These are phyloP conservation scores for Scelioninae gen. 1 DNA, from an alignment of 2,888 invertebrate species.

Conservation along the genomic window DNA sequence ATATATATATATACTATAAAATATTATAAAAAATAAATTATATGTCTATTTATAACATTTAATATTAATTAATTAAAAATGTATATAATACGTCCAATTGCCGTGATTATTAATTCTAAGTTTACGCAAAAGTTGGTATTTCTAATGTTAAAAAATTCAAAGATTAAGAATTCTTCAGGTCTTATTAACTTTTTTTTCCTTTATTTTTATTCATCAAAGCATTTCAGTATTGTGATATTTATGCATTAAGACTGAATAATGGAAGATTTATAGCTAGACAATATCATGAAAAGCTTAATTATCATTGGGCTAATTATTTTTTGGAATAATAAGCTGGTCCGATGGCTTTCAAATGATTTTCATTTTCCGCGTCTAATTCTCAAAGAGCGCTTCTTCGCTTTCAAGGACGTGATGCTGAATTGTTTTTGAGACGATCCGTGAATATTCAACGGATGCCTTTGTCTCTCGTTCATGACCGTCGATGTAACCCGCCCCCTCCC, in stretches of 20 bases:
- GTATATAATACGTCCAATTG: too few relatives aligned
- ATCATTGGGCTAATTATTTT: conserved; percentile 61
- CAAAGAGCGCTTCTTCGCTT: conserved; percentile 50
- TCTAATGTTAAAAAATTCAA: conserved; percentile 12
- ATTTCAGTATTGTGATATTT: conserved; percentile 41
- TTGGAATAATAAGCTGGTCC: conserved; percentile 53
- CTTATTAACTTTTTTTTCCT: too few relatives aligned
- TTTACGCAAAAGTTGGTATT: too few relatives aligned
- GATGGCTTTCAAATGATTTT: conserved; percentile 59
- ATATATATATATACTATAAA: too few relatives aligned
- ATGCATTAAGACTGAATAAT: conserved; percentile 58
- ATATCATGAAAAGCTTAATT: conserved; percentile 57
- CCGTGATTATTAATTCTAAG: too few relatives aligned
- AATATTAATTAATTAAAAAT: too few relatives aligned
- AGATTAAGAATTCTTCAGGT: conserved; percentile 39
- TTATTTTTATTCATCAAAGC: conserved; percentile 35
- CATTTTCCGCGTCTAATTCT: conserved; percentile 62
- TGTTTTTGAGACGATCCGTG: conserved; percentile 72
- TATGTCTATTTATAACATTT: too few relatives aligned
- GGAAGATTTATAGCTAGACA: conserved; percentile 33
- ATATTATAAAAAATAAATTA: too few relatives aligned
- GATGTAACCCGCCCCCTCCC: conserved; percentile 50
- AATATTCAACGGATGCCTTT: conserved; percentile 76
- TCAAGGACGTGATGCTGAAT: conserved; percentile 49
- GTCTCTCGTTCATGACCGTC: conserved; percentile 69